Conservation (phyloP, 2,888 invertebrate species). For the Lasioglossum villosulum region DNA sequence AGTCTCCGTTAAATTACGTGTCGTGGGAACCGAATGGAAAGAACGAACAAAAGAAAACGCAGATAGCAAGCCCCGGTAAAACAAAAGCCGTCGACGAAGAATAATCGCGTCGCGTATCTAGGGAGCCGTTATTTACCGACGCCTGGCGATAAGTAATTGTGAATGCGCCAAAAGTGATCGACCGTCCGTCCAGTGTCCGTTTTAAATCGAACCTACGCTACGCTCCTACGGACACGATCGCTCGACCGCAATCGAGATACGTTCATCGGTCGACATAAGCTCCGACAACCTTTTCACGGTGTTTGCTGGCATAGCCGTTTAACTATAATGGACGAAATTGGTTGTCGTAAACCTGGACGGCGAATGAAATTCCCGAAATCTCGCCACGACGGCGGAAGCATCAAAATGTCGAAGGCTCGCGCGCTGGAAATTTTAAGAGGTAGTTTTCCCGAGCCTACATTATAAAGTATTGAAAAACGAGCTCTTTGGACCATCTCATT, state of each 20-base stretch:
- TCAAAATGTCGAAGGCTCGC: not conserved
- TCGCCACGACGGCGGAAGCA: not conserved
- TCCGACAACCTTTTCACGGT: constrained; percentile 30
- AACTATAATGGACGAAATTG: constrained; percentile 3
- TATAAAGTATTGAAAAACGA: not conserved
- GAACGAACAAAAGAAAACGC: not conserved
- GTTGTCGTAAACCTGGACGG: not conserved
- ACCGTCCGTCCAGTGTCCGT: constrained; percentile 21
- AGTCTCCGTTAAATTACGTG: constrained; percentile 17
- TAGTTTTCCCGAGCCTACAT: not conserved
- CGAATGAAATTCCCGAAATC: not conserved
- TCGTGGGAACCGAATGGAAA: constrained; percentile 4
- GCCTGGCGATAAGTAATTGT: constrained; percentile 47
- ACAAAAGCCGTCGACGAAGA: constrained; percentile 39
- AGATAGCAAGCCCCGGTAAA: constrained; percentile 23
- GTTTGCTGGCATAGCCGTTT: not conserved
- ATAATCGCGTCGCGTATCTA: constrained; percentile 48
- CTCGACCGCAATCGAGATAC: constrained; percentile 16
- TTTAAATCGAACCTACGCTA: constrained; percentile 45
- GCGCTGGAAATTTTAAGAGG: not conserved
- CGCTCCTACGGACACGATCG: constrained; percentile 5
- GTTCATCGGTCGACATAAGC: constrained; percentile 47
- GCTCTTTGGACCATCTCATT: too few relatives aligned
- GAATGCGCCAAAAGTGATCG: constrained; percentile 52
- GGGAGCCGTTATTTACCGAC: constrained; percentile 50